Evolutionary conservation across 2,888 invertebrate genomes (phyloP).

Genomic region (Linnaemya tessellans): DNA sequence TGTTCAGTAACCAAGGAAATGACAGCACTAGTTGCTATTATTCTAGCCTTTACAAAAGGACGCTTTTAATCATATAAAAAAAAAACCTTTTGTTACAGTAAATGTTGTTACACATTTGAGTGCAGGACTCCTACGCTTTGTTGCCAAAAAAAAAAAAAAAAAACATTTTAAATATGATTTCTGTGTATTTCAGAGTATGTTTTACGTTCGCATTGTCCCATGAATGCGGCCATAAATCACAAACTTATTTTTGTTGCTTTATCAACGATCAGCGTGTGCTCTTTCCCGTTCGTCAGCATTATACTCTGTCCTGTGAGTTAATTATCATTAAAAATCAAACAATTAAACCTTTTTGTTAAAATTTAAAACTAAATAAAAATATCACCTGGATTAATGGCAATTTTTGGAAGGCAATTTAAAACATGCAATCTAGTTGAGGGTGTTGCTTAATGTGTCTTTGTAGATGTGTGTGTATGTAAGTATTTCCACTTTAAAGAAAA

Average conservation of each 20-base stretch:
- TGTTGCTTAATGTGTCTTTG: constrained; percentile 40
- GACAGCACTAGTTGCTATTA: neutral
- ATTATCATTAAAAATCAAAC: constrained; percentile 46
- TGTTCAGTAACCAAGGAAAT: neutral
- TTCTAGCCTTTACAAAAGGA: neutral
- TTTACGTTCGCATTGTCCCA: constrained; percentile 8
- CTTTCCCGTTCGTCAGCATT: constrained; percentile 32
- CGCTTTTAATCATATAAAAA: neutral
- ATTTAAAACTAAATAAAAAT: neutral
- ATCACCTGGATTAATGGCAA: constrained; percentile 60
- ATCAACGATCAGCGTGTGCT: constrained; percentile 60
- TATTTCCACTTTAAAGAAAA: constrained; percentile 6
- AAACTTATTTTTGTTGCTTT: constrained; percentile 22
- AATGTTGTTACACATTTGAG: constrained; percentile 23
- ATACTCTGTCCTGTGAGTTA: constrained; percentile 23
- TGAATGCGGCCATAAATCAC: constrained; percentile 66
- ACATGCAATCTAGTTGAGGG: constrained; percentile 51
- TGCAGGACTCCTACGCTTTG: constrained; percentile 57
- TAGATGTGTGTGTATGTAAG: too few species aligned
- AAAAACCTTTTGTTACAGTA: constrained; percentile 30
- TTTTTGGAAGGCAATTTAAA: constrained; percentile 29
- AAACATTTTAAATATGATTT: neutral
- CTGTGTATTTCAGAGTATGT: constrained; percentile 13
- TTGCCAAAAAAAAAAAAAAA: constrained; percentile 27
- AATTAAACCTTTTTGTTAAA: constrained; percentile 40